A percentile compares a stretch with the other conserved stretches of the same genome.
phyloP scores from a whole-genome alignment of 2,113 vertebrate genomes.

The Hepsetus odoe region DNA sequence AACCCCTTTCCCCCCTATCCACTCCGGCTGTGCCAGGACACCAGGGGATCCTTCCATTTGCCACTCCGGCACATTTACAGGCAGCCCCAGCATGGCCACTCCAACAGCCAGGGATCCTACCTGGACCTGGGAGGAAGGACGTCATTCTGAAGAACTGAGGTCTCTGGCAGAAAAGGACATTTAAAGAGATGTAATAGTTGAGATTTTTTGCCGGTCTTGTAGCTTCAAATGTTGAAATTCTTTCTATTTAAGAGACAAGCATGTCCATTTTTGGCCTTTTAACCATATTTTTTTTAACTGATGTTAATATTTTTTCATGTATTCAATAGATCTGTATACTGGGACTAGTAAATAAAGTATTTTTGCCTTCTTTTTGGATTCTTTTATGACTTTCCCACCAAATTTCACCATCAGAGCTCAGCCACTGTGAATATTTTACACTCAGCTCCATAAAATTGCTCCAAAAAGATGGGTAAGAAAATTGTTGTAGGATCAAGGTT shows the following conservation, averaged over 20 bases:
- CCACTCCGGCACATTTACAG: slow-evolving; percentile 76
- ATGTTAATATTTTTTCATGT: neutral
- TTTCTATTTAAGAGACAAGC: neutral
- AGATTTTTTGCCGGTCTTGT: neutral
- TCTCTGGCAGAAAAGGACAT: too few species aligned
- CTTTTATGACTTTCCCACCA: too few species aligned
- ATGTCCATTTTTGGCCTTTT: neutral
- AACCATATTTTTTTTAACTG: too few species aligned
- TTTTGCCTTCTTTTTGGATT: neutral
- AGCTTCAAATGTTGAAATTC: neutral
- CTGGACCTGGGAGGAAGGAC: slow-evolving; percentile 69
- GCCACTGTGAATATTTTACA: too few species aligned
- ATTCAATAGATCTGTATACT: neutral
- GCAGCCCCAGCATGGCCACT: slow-evolving; percentile 68
- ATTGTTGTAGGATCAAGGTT: too few species aligned
- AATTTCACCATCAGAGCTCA: too few species aligned
- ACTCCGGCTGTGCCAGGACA: slow-evolving; percentile 72
- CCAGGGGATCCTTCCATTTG: slow-evolving; percentile 71
- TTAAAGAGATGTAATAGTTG: too few species aligned
- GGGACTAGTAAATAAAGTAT: neutral
- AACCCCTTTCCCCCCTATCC: slow-evolving; percentile 73
- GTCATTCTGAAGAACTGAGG: slow-evolving; percentile 57
- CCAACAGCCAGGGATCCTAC: slow-evolving; percentile 70
- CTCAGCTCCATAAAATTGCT: too few species aligned
- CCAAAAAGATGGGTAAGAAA: too few species aligned